Evolutionary conservation across 2,797 vertebrate species (phyloP), one percentile per base, ranked within the genome.

Genomic region (Macrochelys suwanniensis): DNA sequence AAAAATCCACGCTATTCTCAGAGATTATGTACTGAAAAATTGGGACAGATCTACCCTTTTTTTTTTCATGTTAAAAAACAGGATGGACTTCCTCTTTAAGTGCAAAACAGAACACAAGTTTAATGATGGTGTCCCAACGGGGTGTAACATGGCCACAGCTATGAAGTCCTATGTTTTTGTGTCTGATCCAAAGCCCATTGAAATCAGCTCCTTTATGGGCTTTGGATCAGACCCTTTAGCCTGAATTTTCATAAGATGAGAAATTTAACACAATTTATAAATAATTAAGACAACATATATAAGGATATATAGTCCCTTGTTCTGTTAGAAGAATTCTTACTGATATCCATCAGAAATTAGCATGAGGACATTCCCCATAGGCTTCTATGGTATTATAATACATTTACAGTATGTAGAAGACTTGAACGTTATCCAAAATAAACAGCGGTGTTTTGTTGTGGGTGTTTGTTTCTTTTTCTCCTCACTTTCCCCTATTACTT

Each of bases 321-420:
- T 84, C 81, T 83, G 1, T 84, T 8, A 42, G 87, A 74, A 56
- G 89, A 90, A 59, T 57, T 86, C 1, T 82, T 57, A 28, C 3
- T 81, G 74, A 6, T 16, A 49, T 87, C 49, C 0, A 0, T 90
- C 31, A 85, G 45, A 90, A 77, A 0, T 21, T 37, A 80, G 37
- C 21, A 3, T 7, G 57, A 7, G 57, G 47, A 5, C 76, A 78
- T 76, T 12, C 5, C 9, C 87, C n/a, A 2, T 0, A 3, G 1
- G 0, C 79, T 91, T 37, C 5, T 57, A 57, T 80, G n/a, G 33
- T 5, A 17, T 82, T 74, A 51, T 74, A 25, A 13, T 61, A 61
- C 89, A 42, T 23, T 94, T 96, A n/a, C 33, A 71, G 53, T 21
- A 54, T 53, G 21, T 3, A 17, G n/a, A 84, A 42, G 4, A 15